phyloP scores from a whole-genome alignment of 2,888 invertebrate genomes.

The Hypsopygia costalis region DNA sequence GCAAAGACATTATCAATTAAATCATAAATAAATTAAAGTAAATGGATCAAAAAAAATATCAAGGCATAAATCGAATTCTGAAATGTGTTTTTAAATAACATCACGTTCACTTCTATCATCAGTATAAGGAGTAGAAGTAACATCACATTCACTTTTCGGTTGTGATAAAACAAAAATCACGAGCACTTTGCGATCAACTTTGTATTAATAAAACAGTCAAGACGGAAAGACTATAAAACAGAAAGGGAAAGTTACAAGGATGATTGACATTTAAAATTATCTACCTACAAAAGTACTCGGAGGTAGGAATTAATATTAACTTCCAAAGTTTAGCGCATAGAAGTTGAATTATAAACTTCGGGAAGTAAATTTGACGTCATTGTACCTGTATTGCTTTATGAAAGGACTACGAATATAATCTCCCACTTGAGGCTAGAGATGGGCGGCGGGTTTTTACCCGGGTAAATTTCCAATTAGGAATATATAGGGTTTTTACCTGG shows the following conservation, averaged over 20 bases:
- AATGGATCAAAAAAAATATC: no score
- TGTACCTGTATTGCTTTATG: neutral
- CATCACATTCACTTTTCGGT: no score
- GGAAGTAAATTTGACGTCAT: constrained; percentile 3
- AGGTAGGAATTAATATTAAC: constrained; percentile 6
- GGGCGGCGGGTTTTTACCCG: no score
- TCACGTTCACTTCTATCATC: no score
- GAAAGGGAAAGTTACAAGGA: constrained; percentile 1
- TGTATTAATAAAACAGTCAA: neutral
- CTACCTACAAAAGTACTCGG: constrained; percentile 2
- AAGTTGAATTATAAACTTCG: constrained; percentile 8
- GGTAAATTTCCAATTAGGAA: no score
- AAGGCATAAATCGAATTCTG: no score
- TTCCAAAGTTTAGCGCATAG: constrained; percentile 5
- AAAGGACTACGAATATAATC: neutral
- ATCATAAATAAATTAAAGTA: no score
- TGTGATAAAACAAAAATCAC: neutral
- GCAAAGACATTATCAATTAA: no score
- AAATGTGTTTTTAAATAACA: no score
- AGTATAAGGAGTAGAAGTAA: no score
- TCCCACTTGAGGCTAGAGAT: no score
- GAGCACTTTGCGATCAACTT: neutral
- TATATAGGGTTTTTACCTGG: no score
- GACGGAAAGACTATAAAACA: neutral
- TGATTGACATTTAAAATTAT: constrained; percentile 8